These are phyloP conservation scores for Artemia sinica DNA, from an alignment of 2,888 invertebrate genomes.

Conservation along the genomic window DNA sequence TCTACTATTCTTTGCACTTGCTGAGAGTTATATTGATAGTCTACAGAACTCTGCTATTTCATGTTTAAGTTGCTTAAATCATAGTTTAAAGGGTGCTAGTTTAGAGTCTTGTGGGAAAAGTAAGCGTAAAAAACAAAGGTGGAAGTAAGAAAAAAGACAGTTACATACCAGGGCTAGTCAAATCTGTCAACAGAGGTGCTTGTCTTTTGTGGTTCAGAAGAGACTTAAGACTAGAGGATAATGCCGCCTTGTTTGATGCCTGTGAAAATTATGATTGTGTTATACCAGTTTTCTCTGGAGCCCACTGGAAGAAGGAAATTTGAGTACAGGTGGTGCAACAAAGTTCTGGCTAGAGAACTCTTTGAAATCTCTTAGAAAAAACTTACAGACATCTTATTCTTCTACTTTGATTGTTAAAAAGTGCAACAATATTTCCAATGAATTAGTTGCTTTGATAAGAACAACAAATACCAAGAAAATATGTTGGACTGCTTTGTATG, in stretches of 20 bases:
- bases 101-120: too few relatives aligned
- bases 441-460: slow-evolving; percentile 8
- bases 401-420: not conserved
- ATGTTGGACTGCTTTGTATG: slow-evolving; percentile 12
- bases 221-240: not conserved
- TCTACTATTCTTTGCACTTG: too few relatives aligned
- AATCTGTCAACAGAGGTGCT: not conserved
- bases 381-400: not conserved
- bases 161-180: not conserved
- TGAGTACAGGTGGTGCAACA: not conserved
- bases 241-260: slow-evolving; percentile 5
- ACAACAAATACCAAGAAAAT: not conserved
- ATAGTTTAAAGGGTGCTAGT: too few relatives aligned
- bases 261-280: not conserved
- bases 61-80: too few relatives aligned
- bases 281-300: slow-evolving; percentile 15
- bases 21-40: too few relatives aligned
- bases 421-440: not conserved
- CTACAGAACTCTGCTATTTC: too few relatives aligned
- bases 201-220: slow-evolving; percentile 3
- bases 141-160: too few relatives aligned
- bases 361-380: not conserved
- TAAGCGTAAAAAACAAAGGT: too few relatives aligned
- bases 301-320: slow-evolving; percentile 8
- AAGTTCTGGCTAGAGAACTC: not conserved